These are phyloP conservation scores for Nematolebias whitei DNA, from an alignment of 2,113 vertebrate species.

Conservation along the genomic window DNA sequence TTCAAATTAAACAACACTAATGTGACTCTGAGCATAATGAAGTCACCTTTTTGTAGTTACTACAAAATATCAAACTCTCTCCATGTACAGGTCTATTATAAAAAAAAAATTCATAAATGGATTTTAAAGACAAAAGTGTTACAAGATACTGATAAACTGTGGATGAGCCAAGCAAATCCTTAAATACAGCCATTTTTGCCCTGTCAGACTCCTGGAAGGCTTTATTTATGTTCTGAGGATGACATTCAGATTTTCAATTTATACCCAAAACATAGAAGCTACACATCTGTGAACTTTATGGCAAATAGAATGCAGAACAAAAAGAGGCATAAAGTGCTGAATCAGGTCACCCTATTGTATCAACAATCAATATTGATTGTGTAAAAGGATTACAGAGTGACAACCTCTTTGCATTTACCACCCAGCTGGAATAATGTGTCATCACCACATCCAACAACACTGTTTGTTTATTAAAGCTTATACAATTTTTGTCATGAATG, in stretches of 20 bases:
- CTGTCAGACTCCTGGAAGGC: neutral
- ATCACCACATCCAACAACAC: neutral
- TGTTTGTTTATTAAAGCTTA: neutral
- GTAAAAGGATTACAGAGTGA: neutral
- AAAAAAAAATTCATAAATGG: neutral
- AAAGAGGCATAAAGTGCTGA: neutral
- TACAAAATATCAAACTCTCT: neutral
- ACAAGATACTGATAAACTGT: slow-evolving; percentile 2
- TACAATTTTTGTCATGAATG: neutral
- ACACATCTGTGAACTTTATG: neutral
- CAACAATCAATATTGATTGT: neutral
- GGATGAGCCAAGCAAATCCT: neutral
- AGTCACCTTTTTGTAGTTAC: too few species aligned
- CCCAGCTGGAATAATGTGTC: slow-evolving; percentile 3
- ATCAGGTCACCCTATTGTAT: slow-evolving; percentile 10
- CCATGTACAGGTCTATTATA: too few species aligned
- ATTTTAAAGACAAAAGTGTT: neutral
- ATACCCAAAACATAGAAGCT: slow-evolving; percentile 2
- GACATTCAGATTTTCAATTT: neutral
- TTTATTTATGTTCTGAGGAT: slow-evolving; percentile 49
- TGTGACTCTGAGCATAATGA: neutral
- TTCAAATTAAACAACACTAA: too few species aligned
- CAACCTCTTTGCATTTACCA: neutral
- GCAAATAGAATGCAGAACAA: neutral
- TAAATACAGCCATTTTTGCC: slow-evolving; percentile 1